Evolutionary conservation across 1,140 invertebrate species (phyloP).

Genomic region (Achatina immaculata): DNA sequence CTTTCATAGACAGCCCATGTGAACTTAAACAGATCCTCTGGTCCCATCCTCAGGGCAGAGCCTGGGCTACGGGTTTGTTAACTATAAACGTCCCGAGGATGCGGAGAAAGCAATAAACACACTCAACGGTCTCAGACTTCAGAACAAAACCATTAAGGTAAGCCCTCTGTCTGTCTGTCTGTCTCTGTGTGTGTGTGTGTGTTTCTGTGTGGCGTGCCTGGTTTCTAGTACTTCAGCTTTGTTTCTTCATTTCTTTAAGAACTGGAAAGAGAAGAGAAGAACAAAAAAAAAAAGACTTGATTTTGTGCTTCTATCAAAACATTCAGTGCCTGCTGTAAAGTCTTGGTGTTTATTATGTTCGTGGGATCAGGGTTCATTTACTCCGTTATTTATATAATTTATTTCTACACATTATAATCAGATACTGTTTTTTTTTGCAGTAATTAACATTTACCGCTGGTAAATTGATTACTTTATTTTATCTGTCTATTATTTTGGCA

Average conservation of each 20-base stretch:
- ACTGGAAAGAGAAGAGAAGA: too few relatives aligned
- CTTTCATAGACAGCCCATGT: conserved; percentile 29
- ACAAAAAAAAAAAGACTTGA: too few relatives aligned
- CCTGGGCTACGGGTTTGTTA: conserved; percentile 98
- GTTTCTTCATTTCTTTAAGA: too few relatives aligned
- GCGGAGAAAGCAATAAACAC: conserved; percentile 98
- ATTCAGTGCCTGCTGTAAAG: too few relatives aligned
- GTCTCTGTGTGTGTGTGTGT: not conserved
- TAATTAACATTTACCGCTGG: not conserved
- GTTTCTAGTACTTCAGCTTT: too few relatives aligned
- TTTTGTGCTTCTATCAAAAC: conserved; percentile 2
- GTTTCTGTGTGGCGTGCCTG: too few relatives aligned
- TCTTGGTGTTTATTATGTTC: not conserved
- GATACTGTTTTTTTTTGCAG: conserved; percentile 1
- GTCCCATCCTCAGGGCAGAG: conserved; percentile 86
- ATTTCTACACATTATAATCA: not conserved
- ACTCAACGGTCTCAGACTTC: conserved; percentile 94
- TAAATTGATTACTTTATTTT: too few relatives aligned
- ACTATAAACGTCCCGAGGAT: conserved; percentile 96
- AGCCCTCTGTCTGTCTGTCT: conserved; percentile 52
- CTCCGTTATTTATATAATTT: conserved; percentile 6
- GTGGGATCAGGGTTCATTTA: conserved; percentile 13
- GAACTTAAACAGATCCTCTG: conserved; percentile 29
- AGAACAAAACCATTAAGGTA: conserved; percentile 99
- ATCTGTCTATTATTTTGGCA: conserved; percentile 13